Base-by-base conservation (phyloP, 2,888 invertebrate genomes). In the Hirtodrosophila cameraria region DNA sequence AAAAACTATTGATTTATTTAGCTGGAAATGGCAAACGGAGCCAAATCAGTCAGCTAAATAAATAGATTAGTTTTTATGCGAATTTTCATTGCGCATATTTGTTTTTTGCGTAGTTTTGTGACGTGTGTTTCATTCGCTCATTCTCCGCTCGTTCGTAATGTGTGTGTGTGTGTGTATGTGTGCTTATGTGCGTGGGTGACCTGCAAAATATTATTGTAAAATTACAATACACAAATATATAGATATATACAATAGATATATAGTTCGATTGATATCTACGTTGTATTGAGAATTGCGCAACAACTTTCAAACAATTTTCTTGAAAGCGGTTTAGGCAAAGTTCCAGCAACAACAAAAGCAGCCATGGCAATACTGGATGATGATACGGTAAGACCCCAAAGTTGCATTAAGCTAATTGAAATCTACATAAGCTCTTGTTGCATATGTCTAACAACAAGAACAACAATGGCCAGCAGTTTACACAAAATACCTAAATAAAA, bases 1-100 rank as follows among this genome's bases (percentile, higher is more conserved):
- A 45, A 59, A 78, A 82, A 71, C 86, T 71, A 85, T 79, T 79
- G 86, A 85, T 79, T 79, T 82, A 85, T 85, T 61, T n/a, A n/a
- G 74, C 70, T 78, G 83, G 67, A 75, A n/a, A 67, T 66, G 75
- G 72, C 69, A 53, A 61, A 71, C 52, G 64, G 46, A 55, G 12
- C 33, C 58, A 42, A 18, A 52, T 50, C 61, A 62, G 61, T 62
- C 74, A 62, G 76, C 72, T 38, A 77, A 83, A 86, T 80, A 80
- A 80, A 80, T 80, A 80, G 76, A 80, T 86, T 80, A 80, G 80
- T 86, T 86, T 79, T 64, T 58, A 68, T 60, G 45, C 52, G 53
- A 65, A 54, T 76, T 55, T 54, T 53, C 48, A 16, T 42, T 43
- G 61, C 38, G 52, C 65, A 75, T n/a, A n/a, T n/a, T n/a, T n/a